Evolutionary conservation across 1,140 invertebrate genomes (phyloP), one percentile per base, ranked within the genome.

Genomic region (Drosophila guanche): DNA sequence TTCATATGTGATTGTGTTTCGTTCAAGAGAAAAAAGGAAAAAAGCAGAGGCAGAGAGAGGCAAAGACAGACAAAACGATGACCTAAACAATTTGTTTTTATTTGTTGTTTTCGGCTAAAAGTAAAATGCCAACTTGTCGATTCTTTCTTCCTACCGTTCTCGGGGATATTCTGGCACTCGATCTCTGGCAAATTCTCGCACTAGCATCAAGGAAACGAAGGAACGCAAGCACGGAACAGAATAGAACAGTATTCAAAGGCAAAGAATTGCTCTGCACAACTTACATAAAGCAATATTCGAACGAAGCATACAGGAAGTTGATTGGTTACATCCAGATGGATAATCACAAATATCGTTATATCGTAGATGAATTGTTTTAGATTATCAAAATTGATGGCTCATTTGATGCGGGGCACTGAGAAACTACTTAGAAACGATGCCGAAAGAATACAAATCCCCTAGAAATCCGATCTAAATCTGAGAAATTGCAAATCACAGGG

Each of bases 1-100:
- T 43, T 8, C 10, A 23, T 33, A 37, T 45, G 20, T 14, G 42
- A 43, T 33, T 33, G 8, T 33, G 3, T 37, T 12, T 37, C 33
- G 10, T 37, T 37, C 33, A 1, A 37, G 25, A n/a, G n/a, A 46
- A 29, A 65, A 20, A 55, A 45, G 20, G 8, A 27, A 58, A 54
- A 52, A 37, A 16, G 22, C 1, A 48, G 10, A 4, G 7, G 8
- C 27, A 23, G 27, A 33, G 2, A 47, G 41, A 43, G 20, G 23
- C 25, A 60, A 16, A 62, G 46, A 56, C 62, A 63, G 59, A 54
- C 46, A 61, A 65, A 60, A 79, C 77, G 69, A 74, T 70, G 78
- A 88, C 70, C 81, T 77, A 86, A 86, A 88, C 81, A 86, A 86
- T 65, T 86, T 86, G 77, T 85, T 77, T 73, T 86, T 59, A 76